Evolutionary conservation across 2,113 vertebrate species (phyloP).

Genomic region (Anolis sagrei): DNA sequence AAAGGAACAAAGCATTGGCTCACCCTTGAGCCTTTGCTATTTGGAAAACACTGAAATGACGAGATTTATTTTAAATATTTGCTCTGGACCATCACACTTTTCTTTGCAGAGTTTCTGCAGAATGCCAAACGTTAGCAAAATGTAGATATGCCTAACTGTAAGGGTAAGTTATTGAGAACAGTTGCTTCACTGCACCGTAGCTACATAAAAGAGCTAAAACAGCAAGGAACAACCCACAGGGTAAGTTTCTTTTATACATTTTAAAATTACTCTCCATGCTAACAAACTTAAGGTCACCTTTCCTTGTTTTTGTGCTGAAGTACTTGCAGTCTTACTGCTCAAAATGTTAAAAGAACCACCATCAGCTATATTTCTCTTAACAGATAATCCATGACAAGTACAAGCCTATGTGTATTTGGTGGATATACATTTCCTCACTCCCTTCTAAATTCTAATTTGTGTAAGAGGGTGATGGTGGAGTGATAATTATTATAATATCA

Average conservation of each 20-base stretch:
- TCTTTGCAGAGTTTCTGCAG: background rate
- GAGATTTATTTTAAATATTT: slow-evolving; percentile 49
- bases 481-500: too few relatives aligned
- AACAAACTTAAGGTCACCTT: slow-evolving; percentile 22
- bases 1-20: background rate
- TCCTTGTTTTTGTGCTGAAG: slow-evolving; percentile 37
- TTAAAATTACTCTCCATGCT: slow-evolving; percentile 27
- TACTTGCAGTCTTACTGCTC: background rate
- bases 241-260: slow-evolving; percentile 26
- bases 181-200: slow-evolving; percentile 44
- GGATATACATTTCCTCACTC: background rate
- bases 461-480: too few relatives aligned
- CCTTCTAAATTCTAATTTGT: too few relatives aligned
- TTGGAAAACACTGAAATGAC: slow-evolving; percentile 31
- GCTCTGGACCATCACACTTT: slow-evolving; percentile 21
- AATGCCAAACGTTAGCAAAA: slow-evolving; percentile 46
- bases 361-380: background rate
- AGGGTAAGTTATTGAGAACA: slow-evolving; percentile 36
- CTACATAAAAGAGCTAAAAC: slow-evolving; percentile 18
- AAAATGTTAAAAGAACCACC: slow-evolving; percentile 2
- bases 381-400: background rate
- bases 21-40: slow-evolving; percentile 28
- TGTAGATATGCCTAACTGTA: background rate
- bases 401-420: background rate
- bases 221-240: slow-evolving; percentile 16